Conservation (phyloP, 2,797 vertebrate genomes). For the Rallus crepitans region DNA sequence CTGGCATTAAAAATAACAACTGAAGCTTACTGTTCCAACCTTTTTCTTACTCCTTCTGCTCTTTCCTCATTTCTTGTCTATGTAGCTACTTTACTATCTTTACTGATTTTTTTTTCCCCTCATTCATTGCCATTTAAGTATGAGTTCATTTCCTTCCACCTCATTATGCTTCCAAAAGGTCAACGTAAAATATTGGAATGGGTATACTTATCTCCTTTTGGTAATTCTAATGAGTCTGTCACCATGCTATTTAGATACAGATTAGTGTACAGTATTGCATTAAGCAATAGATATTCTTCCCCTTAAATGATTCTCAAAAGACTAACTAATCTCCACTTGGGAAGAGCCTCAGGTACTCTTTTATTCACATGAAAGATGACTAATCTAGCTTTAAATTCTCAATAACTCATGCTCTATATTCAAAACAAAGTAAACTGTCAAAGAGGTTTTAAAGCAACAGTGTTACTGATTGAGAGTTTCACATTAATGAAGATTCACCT, state of each 20-base stretch:
- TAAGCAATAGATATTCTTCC: neutral
- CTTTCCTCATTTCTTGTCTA: neutral
- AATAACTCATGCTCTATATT: neutral
- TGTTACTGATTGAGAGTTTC: neutral
- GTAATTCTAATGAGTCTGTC: neutral
- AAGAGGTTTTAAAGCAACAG: neutral
- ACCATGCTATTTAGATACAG: neutral
- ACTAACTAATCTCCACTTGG: neutral
- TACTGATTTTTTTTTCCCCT: neutral
- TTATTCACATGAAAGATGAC: neutral
- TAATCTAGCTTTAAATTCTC: neutral
- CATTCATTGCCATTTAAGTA: neutral
- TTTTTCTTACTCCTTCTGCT: neutral
- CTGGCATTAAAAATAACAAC: neutral
- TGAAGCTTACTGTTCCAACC: neutral
- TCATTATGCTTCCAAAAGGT: constrained; percentile 12
- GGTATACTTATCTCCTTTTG: neutral
- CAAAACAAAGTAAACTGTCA: neutral
- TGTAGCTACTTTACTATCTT: neutral
- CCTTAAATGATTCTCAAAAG: neutral
- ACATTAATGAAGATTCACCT: neutral
- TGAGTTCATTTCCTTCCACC: neutral
- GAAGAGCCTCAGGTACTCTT: neutral
- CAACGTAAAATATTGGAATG: neutral
- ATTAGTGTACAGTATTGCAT: neutral